Evolutionary conservation across 2,888 invertebrate species (phyloP), one percentile per base, ranked within the genome.

Genomic region (Incurvaria masculella): DNA sequence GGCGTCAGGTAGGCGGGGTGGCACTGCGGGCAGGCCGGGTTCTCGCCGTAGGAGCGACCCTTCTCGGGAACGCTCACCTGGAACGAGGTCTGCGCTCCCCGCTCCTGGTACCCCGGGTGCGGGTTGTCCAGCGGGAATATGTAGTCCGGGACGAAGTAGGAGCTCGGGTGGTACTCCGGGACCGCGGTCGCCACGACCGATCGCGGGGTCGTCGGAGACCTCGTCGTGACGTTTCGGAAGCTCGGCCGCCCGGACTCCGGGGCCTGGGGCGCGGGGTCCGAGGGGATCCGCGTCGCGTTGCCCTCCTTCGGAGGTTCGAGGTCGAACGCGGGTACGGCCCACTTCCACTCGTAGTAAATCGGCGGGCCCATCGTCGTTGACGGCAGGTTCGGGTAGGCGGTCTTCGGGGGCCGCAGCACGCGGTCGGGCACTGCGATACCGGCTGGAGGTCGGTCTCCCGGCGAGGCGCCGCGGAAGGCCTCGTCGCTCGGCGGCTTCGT

Each of bases 281-380:
- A 51, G 33, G 53, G 21, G 51, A 66, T 62, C 16, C 58, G 41
- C 53, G 66, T 69, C 4, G 63, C 68, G 52, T 81, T 80, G 3
- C 65, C 64, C 23, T 56, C 50, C 52, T 80, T 82, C 0, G 84
- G 84, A 6, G 81, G 81, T 51, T 81, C 73, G 2, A 84, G 61
- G 14, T 79, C 83, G 48, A 81, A 78, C 0, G 83, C 81, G 1
- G 84, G 84, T 1, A 81, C 79, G 4, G 83, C 84, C 83, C 83
- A 84, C 62, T 84, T 83, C 84, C 84, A 84, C 61, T 84, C 83
- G 55, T 81, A 84, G 56, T 84, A 84, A 45, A 84, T 81, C 1
- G 83, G 83, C 0, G 84, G 84, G 2, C 84, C 84, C 58, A 81
- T 79, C 0, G 84, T 84, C 1, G 83, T 80, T 3, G 75, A 66